Percentiles rank a stretch among this genome's conserved stretches.
Evolutionary conservation across 2,113 vertebrate species (phyloP).

Genomic region (Myotis davidii): DNA sequence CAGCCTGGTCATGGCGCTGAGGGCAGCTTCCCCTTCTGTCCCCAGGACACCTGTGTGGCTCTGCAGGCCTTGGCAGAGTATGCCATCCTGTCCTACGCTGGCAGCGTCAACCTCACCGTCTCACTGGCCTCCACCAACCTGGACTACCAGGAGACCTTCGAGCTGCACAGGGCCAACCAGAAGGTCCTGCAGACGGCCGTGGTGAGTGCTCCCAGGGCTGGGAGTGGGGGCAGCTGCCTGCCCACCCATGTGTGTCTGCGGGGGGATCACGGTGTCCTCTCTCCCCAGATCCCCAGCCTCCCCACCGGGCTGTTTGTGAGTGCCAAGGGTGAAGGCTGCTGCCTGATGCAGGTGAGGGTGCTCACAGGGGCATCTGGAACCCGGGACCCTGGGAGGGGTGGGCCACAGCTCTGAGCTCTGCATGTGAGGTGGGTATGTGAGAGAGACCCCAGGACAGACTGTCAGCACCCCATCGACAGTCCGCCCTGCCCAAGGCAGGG

Average conservation of each 20-base stretch:
- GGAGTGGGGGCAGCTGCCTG: neutral
- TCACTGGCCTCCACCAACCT: slow-evolving; percentile 96
- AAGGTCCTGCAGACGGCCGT: slow-evolving; percentile 93
- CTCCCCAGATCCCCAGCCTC: slow-evolving; percentile 93
- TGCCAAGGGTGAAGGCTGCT: slow-evolving; percentile 96
- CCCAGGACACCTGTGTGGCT: slow-evolving; percentile 95
- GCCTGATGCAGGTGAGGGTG: slow-evolving; percentile 93
- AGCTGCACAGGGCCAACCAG: slow-evolving; percentile 92
- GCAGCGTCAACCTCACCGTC: slow-evolving; percentile 94
- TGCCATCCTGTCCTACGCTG: slow-evolving; percentile 94
- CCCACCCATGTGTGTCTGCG: neutral
- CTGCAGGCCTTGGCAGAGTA: slow-evolving; percentile 96
- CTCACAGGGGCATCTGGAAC: neutral
- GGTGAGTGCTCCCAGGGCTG: slow-evolving; percentile 80
- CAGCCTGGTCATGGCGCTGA: neutral
- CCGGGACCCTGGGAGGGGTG: fast-evolving
- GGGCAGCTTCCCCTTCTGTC: neutral
- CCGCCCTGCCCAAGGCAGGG: neutral
- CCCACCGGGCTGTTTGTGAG: slow-evolving; percentile 96
- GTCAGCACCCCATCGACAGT: neutral
- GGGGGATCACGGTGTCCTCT: neutral
- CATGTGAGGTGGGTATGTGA: neutral
- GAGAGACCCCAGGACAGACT: neutral
- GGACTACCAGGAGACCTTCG: slow-evolving; percentile 96
- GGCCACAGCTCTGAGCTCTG: neutral